phyloP scores from a whole-genome alignment of 1,140 invertebrate genomes.

The Procambarus virginalis region DNA sequence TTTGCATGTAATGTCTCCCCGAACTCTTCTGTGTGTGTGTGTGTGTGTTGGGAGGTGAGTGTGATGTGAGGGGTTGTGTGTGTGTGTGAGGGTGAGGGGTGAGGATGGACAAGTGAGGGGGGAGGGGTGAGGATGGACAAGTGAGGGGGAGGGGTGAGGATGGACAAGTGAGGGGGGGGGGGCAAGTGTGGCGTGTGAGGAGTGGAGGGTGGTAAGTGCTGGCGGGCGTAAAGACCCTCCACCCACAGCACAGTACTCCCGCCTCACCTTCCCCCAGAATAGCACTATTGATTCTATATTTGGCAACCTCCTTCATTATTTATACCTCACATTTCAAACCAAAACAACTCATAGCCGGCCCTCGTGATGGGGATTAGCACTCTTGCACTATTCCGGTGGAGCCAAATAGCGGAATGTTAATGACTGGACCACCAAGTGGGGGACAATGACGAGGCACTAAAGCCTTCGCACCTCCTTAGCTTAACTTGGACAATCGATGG shows the following conservation, averaged over 20 bases:
- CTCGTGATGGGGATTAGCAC: neutral
- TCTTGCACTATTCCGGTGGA: neutral
- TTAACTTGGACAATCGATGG: too few species aligned
- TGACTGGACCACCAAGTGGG: neutral
- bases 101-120: too few species aligned
- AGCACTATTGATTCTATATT: slow-evolving; percentile 49
- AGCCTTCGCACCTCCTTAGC: neutral
- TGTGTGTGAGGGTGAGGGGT: neutral
- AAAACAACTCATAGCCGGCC: slow-evolving; percentile 4
- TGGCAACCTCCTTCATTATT: slow-evolving; percentile 41
- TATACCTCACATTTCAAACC: slow-evolving; percentile 37
- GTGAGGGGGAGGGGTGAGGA: too few species aligned
- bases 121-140: too few species aligned
- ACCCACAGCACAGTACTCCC: neutral
- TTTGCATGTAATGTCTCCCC: too few species aligned
- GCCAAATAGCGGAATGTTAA: neutral
- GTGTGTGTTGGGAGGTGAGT: too few species aligned
- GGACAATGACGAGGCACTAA: neutral
- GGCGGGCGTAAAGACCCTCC: too few species aligned
- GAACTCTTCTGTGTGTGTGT: too few species aligned
- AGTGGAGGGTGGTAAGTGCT: neutral
- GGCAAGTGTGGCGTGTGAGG: neutral
- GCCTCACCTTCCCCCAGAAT: slow-evolving; percentile 18
- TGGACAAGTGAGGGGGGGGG: too few species aligned
- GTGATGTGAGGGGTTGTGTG: too few species aligned